Evolutionary conservation across 2,797 vertebrate species (phyloP), one percentile per base, ranked within the genome.

Genomic region (Chaetophractus vellerosus): DNA sequence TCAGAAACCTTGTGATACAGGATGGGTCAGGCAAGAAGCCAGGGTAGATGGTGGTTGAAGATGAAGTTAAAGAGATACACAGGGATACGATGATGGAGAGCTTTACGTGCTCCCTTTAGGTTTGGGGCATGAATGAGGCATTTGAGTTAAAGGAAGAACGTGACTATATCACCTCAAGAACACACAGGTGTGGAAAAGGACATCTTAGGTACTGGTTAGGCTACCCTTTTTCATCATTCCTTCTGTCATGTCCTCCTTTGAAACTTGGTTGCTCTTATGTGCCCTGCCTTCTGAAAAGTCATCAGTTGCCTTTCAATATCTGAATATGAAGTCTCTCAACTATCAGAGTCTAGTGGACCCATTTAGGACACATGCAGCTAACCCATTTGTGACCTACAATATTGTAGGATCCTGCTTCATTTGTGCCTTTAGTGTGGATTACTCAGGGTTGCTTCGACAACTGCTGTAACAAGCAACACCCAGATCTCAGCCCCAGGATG

Each of bases 291-390:
- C 36, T 72, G 28, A 15, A 52, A 95, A 76, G 28, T 28, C n/a
- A 88, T 79, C 68, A 71, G 36, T 79, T 75, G 57, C 21, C 66
- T 80, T 64, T 26, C 8, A 24, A 61, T 59, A 91, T 52, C 55
- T 57, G n/a, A 81, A 66, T 63, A n/a, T 76, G 19, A 69, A 94
- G 24, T 86, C 81, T 79, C 45, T 88, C 15, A 6, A 81, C 1
- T 45, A 8, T 72, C 11, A 23, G 3, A 68, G 24, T 72, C 79
- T 75, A 9, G 1, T 71, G 50, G n/a, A n/a, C 26, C 4, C 3
- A 2, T 93, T 59, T 71, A 9, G 71, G 38, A 79, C 33, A 38
- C 33, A 14, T 71, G 23, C 3, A 33, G 16, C 45, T 63, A 66
- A 64, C 9, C 52, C 36, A 9, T 26, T 66, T 23, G 5, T 61